These are phyloP conservation scores for Forbesichthys agassizii DNA, from an alignment of 2,113 vertebrate species.

Conservation along the genomic window DNA sequence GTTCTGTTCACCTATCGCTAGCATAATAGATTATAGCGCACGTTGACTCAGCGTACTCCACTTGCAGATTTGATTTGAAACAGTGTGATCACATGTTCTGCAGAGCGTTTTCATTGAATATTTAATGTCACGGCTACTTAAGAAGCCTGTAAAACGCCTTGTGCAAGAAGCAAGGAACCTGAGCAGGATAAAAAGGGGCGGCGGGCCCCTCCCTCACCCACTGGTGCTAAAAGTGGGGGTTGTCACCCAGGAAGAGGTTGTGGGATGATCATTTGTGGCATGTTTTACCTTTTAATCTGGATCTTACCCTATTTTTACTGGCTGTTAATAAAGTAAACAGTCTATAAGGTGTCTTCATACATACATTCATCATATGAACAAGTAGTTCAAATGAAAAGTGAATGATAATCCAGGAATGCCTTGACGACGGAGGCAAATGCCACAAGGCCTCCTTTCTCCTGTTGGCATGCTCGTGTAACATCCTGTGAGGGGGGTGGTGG, in stretches of 20 bases:
- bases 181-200: conserved; percentile 19
- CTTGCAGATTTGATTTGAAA: conserved; percentile 66
- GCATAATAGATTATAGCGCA: conserved; percentile 67
- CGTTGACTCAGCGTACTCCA: conserved; percentile 59
- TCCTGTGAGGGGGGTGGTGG: not conserved
- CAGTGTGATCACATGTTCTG: conserved; percentile 59
- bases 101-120: conserved; percentile 61
- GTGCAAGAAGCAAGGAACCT: conserved; percentile 33
- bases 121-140: conserved; percentile 64
- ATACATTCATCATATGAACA: no score
- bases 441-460: no score
- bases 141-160: conserved; percentile 41
- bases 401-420: not conserved
- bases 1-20: conserved; percentile 71
- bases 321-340: no score
- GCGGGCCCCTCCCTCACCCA: not conserved
- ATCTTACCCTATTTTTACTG: no score
- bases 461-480: conserved; percentile 22
- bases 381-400: no score
- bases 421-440: conserved; percentile 17
- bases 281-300: no score
- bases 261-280: no score
- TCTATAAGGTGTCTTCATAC: no score
- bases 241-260: no score
- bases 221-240: no score